These are phyloP conservation scores for Holocentrus rufus DNA, from an alignment of 2,797 vertebrate species.

Conservation along the genomic window DNA sequence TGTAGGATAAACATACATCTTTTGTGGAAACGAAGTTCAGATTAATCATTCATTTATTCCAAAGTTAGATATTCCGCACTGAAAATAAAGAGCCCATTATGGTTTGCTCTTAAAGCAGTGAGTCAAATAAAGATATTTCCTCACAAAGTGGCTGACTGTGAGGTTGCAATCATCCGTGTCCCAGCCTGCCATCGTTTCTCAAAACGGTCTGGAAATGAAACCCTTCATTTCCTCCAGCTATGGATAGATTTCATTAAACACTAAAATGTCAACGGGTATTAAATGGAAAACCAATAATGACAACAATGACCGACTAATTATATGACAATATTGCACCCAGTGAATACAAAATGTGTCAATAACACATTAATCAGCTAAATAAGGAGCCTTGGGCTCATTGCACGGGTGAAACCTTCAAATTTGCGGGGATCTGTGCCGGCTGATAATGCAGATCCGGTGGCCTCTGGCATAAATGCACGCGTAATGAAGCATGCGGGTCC, in stretches of 20 bases:
- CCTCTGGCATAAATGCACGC: slow-evolving; percentile 64
- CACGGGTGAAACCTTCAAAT: slow-evolving; percentile 44
- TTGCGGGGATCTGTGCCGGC: slow-evolving; percentile 63
- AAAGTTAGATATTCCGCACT: too few relatives aligned
- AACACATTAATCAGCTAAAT: slow-evolving; percentile 62
- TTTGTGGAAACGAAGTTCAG: neutral
- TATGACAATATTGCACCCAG: slow-evolving; percentile 64
- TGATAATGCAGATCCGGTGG: slow-evolving; percentile 73
- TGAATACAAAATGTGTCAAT: slow-evolving; percentile 67
- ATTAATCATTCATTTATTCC: neutral
- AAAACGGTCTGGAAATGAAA: slow-evolving; percentile 50
- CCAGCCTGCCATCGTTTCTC: slow-evolving; percentile 25
- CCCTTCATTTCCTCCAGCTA: slow-evolving; percentile 28
- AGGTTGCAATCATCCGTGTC: neutral
- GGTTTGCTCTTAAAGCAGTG: neutral
- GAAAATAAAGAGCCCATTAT: too few relatives aligned
- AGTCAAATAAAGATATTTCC: too few relatives aligned
- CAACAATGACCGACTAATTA: slow-evolving; percentile 62
- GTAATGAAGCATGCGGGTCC: slow-evolving; percentile 69
- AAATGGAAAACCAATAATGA: slow-evolving; percentile 52
- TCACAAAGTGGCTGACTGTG: too few relatives aligned
- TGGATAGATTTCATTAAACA: slow-evolving; percentile 63
- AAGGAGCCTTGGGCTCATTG: slow-evolving; percentile 52
- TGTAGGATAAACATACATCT: neutral
- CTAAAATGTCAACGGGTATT: slow-evolving; percentile 57